Percentiles rank a stretch among this genome's conserved stretches.
These are phyloP conservation scores for Leucania comma DNA, from an alignment of 2,888 invertebrate genomes.

Conservation along the genomic window DNA sequence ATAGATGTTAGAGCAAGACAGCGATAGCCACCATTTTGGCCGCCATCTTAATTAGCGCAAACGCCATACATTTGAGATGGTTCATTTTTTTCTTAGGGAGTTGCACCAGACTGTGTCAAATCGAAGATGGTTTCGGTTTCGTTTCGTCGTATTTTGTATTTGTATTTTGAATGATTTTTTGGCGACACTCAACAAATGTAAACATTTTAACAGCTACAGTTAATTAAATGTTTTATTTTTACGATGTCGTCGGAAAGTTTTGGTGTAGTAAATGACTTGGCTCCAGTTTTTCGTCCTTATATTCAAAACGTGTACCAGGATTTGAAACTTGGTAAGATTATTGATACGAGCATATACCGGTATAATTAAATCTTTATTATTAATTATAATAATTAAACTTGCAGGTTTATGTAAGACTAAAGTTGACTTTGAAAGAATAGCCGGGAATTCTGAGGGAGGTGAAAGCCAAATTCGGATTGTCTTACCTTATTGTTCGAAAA, in stretches of 20 bases:
- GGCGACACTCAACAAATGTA: not conserved
- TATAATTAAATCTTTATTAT: not conserved
- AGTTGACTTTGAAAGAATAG: conserved; percentile 85
- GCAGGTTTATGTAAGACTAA: conserved; percentile 87
- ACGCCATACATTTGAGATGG: no score
- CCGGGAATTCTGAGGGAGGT: conserved; percentile 75
- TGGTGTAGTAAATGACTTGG: conserved; percentile 79
- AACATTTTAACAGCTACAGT: not conserved
- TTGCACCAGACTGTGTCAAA: no score
- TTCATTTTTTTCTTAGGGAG: no score
- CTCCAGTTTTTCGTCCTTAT: conserved; percentile 85
- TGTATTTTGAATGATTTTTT: no score
- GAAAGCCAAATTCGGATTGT: conserved; percentile 91
- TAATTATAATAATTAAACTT: conserved; percentile 10
- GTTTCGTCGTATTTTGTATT: no score
- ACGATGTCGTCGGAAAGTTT: conserved; percentile 75
- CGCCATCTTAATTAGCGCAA: no score
- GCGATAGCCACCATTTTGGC: no score
- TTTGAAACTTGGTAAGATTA: conserved; percentile 81
- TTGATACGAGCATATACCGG: not conserved
- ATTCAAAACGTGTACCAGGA: conserved; percentile 85
- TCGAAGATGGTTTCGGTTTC: no score
- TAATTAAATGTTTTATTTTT: not conserved
- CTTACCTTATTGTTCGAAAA: conserved; percentile 93
- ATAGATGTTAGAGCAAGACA: no score